Base-by-base conservation (phyloP, 35 echinoderm and acorn worm species). In the Diadema setosum region DNA sequence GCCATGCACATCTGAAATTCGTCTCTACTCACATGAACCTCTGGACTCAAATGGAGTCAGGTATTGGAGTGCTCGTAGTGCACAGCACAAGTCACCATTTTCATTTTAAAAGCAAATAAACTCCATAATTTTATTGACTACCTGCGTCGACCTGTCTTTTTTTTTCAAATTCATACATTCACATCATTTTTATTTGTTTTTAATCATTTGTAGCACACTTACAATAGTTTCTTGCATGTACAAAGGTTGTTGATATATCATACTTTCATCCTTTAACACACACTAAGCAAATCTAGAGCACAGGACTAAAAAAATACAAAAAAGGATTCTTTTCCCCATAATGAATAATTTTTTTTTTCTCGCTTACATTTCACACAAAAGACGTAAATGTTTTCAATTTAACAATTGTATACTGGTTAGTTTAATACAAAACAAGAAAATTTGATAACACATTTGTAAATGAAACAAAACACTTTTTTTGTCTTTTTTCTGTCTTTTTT, bases 101-200 rank as follows among this genome's bases (percentile, higher is more conserved):
- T 78, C 40, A 25, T 78, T 21, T 78, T 78, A 14, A 78, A 42
- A 43, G 73, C 73, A 78, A 78, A 78, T 78, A 78, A 78, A 67
- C 37, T 78, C 21, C 36, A 78, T 42, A 7, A 42, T 32, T 78
- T 52, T 52, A 11, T 52, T 78, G 73, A 78, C 73, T 78, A 78
- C 73, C 73, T 14, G 73, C 73, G 73, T 78, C 73, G 29, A 41
- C 73, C 73, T 20, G 35, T 78, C 21, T 52, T n/a, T 11, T n/a
- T 9, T 52, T n/a, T n/a, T n/a, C 30, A 67, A 26, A 78, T 12
- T 35, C 37, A 15, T 17, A 44, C 25, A 78, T 78, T 44, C 73
- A 78, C 5, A 78, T 35, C n/a, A n/a, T n/a, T n/a, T 44, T 78
- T 3, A 67, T 67, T 78, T 78, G 16, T 78, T 76, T 76, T 12